Conservation (phyloP, 2,113 vertebrate species). For the Sinocyclocheilus anophthalmus region DNA sequence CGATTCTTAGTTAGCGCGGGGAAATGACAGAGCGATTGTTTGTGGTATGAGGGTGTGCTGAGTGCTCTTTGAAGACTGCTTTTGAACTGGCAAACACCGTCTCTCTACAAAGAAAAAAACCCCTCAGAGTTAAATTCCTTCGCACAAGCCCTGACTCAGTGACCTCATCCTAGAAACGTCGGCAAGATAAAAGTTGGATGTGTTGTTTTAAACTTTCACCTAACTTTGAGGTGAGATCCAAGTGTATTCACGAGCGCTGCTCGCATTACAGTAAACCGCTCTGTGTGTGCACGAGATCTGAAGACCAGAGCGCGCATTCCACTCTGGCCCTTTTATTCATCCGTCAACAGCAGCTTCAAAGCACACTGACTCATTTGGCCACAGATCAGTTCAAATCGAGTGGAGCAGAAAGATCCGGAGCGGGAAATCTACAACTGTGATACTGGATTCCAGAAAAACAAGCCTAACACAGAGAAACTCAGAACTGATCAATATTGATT, state of each 20-base stretch:
- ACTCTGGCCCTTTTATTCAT: conserved; percentile 42
- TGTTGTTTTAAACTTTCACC: conserved; percentile 58
- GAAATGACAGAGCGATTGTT: conserved; percentile 45
- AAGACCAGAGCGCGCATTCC: conserved; percentile 51
- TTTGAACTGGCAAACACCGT: conserved; percentile 47
- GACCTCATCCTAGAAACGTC: conserved; percentile 61
- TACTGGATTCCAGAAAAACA: conserved; percentile 34
- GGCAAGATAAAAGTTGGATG: conserved; percentile 59
- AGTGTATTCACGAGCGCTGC: conserved; percentile 41
- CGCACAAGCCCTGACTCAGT: conserved; percentile 47
- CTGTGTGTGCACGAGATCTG: conserved; percentile 41
- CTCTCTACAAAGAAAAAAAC: conserved; percentile 38
- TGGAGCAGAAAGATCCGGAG: conserved; percentile 52
- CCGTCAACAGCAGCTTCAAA: conserved; percentile 63
- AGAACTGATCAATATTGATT: neutral
- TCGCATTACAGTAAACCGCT: conserved; percentile 31
- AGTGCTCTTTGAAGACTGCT: conserved; percentile 53
- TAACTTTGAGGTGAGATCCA: conserved; percentile 66
- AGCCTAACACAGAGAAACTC: neutral
- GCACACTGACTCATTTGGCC: conserved; percentile 62
- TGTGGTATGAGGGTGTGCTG: conserved; percentile 47
- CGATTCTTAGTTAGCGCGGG: conserved; percentile 34
- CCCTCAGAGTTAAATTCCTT: conserved; percentile 51
- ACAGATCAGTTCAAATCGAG: conserved; percentile 61
- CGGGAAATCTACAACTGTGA: conserved; percentile 42